These are phyloP conservation scores for Plumapathes pennacea DNA, from an alignment of 92 coral and sea anemone genomes.

Conservation along the genomic window DNA sequence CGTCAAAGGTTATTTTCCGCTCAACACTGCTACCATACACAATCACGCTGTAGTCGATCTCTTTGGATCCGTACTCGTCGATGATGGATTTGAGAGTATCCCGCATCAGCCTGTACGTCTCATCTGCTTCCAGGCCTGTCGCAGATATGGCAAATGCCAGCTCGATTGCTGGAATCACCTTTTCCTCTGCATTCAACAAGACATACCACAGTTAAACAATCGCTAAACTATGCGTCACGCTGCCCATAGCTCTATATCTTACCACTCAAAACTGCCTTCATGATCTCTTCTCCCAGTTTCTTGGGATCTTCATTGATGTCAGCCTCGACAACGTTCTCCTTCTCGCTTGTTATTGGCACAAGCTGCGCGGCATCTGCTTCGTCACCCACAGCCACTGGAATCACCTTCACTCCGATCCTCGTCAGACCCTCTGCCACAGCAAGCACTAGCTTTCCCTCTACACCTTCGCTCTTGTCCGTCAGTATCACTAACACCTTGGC, in stretches of 20 bases:
- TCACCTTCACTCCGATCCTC: constrained; percentile 51
- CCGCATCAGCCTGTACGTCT: constrained; percentile 24
- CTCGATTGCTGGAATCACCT: constrained; percentile 24
- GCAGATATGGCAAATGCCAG: constrained; percentile 42
- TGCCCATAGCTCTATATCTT: too few species aligned
- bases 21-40: constrained; percentile 15
- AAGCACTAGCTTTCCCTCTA: constrained; percentile 34
- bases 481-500: constrained; percentile 61
- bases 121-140: constrained; percentile 20
- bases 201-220: too few species aligned
- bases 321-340: constrained; percentile 42
- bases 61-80: constrained; percentile 16
- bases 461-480: constrained; percentile 44
- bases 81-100: constrained; percentile 19
- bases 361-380: constrained; percentile 45
- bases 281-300: constrained; percentile 46
- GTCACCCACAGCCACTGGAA: constrained; percentile 62
- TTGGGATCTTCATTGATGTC: constrained; percentile 28
- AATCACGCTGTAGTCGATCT: constrained; percentile 27
- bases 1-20: constrained; percentile 9
- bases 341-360: constrained; percentile 28
- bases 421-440: constrained; percentile 38
- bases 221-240: too few species aligned
- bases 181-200: too few species aligned
- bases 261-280: constrained; percentile 59